A percentile compares a stretch with the other conserved stretches of the same genome.
Evolutionary conservation across 1,140 invertebrate species (phyloP).

Genomic region (Octopus sinensis): DNA sequence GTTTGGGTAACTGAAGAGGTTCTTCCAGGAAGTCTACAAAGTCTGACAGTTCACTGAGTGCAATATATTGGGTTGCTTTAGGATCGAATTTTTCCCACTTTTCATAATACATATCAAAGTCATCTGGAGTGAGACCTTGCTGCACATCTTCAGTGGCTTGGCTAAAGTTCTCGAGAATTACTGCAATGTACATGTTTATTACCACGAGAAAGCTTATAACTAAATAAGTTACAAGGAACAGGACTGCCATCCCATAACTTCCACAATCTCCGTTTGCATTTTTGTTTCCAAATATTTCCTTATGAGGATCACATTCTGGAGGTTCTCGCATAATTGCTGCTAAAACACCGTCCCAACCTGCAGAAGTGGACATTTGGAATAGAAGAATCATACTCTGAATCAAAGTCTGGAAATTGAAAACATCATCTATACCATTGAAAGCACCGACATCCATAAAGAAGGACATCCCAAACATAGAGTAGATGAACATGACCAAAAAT

Average conservation of each 20-base stretch:
- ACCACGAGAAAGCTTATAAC: constrained; percentile 97
- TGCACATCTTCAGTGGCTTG: constrained; percentile 97
- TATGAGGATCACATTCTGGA: constrained; percentile 63
- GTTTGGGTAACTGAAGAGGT: constrained; percentile 81
- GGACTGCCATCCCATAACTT: constrained; percentile 85
- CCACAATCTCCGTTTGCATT: constrained; percentile 83
- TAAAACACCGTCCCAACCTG: constrained; percentile 93
- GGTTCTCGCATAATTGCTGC: constrained; percentile 90
- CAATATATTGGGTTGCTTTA: constrained; percentile 94
- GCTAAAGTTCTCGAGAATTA: constrained; percentile 98
- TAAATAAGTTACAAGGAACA: constrained; percentile 90
- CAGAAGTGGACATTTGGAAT: constrained; percentile 97
- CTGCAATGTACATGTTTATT: constrained; percentile 99
- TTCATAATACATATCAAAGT: constrained; percentile 99
- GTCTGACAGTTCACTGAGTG: constrained; percentile 87
- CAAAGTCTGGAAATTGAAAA: constrained; percentile 99
- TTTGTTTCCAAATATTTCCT: constrained; percentile 73
- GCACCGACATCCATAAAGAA: constrained; percentile 98
- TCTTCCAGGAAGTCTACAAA: constrained; percentile 78
- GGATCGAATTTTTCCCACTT: constrained; percentile 99
- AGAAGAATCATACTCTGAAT: constrained; percentile 95
- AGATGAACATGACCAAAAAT: constrained; percentile 98
- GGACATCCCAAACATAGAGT: constrained; percentile 98
- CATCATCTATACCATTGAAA: constrained; percentile 88
- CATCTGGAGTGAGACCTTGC: constrained; percentile 94